These are phyloP conservation scores for Lethrus apterus DNA, from an alignment of 1,140 invertebrate species.

Conservation along the genomic window DNA sequence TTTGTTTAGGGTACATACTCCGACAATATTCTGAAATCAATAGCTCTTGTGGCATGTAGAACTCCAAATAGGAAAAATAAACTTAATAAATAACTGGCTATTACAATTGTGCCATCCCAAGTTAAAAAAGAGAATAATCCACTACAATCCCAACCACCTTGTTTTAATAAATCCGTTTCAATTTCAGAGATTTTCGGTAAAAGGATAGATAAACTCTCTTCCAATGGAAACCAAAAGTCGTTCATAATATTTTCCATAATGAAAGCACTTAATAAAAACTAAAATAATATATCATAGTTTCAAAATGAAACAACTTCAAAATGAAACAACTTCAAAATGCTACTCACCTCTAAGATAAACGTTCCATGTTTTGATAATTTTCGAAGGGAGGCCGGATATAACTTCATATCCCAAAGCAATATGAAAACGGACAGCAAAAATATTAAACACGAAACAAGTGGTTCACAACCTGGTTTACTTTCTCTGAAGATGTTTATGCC, in stretches of 20 bases:
- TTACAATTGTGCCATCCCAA: constrained; percentile 19
- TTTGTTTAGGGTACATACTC: background rate
- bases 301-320: background rate
- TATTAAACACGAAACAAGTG: constrained; percentile 28
- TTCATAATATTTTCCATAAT: constrained; percentile 34
- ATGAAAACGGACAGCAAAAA: constrained; percentile 29
- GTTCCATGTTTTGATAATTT: constrained; percentile 20
- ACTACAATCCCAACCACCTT: constrained; percentile 9
- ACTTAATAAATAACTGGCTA: constrained; percentile 30
- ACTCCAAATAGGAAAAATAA: constrained; percentile 28
- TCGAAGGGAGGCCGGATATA: constrained; percentile 28
- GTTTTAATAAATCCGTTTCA: constrained; percentile 20
- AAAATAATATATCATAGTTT: constrained; percentile 12
- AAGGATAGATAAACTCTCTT: constrained; percentile 19
- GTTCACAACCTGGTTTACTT: constrained; percentile 25
- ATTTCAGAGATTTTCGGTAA: constrained; percentile 23
- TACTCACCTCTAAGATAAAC: constrained; percentile 26
- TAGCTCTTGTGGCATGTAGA: constrained; percentile 29
- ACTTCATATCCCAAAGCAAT: constrained; percentile 26
- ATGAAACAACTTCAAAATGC: background rate
- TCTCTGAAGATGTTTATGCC: constrained; percentile 30
- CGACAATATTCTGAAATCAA: constrained; percentile 24
- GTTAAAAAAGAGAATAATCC: constrained; percentile 22
- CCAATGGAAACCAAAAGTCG: constrained; percentile 37
- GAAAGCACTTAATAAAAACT: constrained; percentile 30